Base-by-base conservation (phyloP, 2,113 vertebrate genomes). In the Numenius arquata region DNA sequence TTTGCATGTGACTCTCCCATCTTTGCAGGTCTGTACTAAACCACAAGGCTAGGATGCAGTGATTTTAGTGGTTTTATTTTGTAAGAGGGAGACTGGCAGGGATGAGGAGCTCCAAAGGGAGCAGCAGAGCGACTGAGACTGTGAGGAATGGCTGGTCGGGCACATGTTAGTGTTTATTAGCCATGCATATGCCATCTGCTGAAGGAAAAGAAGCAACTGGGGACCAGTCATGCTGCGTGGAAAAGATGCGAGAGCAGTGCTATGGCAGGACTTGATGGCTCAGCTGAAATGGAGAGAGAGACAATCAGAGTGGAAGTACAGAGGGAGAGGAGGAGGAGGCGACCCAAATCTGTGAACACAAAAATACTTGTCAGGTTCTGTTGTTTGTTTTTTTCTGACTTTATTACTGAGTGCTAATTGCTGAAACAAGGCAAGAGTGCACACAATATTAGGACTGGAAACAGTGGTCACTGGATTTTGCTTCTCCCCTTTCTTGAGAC, bases 71-170 rank as follows among this genome's bases (percentile, higher is more conserved):
- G 26, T 29, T 77, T 88, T 66, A 2, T 55, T 93, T 66, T 38
- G n/a, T 29, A 71, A 41, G 12, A 79, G n/a, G 34, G 66, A 61
- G 36, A 71, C 5, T 2, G 5, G 8, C 15, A 67, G 23, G 30
- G n/a, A 38, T 40, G 30, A 63, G 86, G 34, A 90, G 23, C 82
- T 86, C 27, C 38, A 27, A 66, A 76, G 32, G 40, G 59, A 92
- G 45, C 38, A 66, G 63, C 45, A 76, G 50, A n/a, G 36, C 0
- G 0, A 67, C 2, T 15, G 25, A 45, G 38, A 23, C 15, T 29
- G 7, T 6, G 30, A 73, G 29, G 38, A 84, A 41, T 0, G 32
- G 48, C 59, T 83, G 75, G 5, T 74, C 55, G 53, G 72, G 71
- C 53, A 48, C 5, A 5, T 4, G 36, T 20, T 66, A n/a, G 36